These are phyloP conservation scores for Zoroaster sp. DNA, from an alignment of 53 echinoderm and acorn worm species.

Conservation along the genomic window DNA sequence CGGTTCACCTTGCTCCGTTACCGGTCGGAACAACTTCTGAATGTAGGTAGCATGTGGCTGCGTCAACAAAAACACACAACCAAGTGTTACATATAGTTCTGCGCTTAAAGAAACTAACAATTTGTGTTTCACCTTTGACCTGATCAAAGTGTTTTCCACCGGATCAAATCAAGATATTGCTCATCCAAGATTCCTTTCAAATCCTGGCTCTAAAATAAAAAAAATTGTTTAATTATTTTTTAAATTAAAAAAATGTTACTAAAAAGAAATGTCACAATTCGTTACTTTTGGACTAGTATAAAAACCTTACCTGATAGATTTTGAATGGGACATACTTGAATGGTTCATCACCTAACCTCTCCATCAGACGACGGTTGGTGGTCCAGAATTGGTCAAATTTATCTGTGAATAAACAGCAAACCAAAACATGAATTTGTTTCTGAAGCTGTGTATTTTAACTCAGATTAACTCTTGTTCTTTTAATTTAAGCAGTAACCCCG, in stretches of 20 bases:
- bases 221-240: too few relatives aligned
- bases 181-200: background rate
- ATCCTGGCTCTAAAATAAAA: background rate
- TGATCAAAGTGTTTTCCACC: too few relatives aligned
- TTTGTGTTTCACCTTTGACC: background rate
- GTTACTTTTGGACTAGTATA: background rate
- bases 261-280: too few relatives aligned
- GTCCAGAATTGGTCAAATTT: conserved; percentile 99
- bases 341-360: conserved; percentile 81
- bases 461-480: too few relatives aligned
- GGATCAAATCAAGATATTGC: too few relatives aligned
- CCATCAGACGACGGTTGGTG: conserved; percentile 94
- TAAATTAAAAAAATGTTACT: too few relatives aligned
- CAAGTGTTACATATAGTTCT: too few relatives aligned
- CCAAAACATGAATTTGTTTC: too few relatives aligned
- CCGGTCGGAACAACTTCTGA: conserved; percentile 83
- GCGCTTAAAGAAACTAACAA: too few relatives aligned
- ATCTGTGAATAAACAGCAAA: conserved; percentile 76
- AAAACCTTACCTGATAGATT: conserved; percentile 78
- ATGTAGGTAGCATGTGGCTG: conserved; percentile 73
- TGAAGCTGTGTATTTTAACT: too few relatives aligned
- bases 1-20: conserved; percentile 82
- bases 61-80: background rate
- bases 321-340: conserved; percentile 92
- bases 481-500: too few relatives aligned